Conservation (phyloP, 2,113 vertebrate species). For the Athene noctua region DNA sequence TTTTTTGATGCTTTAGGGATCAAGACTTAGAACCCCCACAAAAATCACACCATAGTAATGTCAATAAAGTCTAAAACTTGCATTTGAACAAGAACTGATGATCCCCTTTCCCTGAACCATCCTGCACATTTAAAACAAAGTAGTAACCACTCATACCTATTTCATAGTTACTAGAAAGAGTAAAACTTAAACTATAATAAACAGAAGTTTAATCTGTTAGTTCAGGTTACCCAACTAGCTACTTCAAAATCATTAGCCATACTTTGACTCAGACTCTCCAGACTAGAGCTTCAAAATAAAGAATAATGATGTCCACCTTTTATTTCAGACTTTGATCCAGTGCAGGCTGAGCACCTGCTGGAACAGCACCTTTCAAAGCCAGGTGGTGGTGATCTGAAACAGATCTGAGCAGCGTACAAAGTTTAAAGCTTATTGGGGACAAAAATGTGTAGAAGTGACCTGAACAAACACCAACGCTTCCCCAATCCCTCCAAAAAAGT, state of each 20-base stretch:
- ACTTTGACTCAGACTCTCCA: neutral
- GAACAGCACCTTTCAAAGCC: neutral
- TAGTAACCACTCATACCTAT: neutral
- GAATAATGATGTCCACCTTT: neutral
- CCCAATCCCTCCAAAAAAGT: neutral
- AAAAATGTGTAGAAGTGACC: neutral
- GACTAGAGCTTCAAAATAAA: neutral
- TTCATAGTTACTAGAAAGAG: neutral
- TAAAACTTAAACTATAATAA: neutral
- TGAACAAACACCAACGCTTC: neutral
- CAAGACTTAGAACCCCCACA: neutral
- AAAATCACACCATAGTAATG: neutral
- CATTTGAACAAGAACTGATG: neutral
- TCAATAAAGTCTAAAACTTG: neutral
- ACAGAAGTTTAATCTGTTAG: neutral
- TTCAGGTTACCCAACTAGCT: neutral
- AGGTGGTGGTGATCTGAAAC: neutral
- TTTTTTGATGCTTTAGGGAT: neutral
- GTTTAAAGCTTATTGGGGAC: neutral
- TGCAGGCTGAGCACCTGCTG: neutral
- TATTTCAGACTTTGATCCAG: accelerated
- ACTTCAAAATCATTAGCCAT: neutral
- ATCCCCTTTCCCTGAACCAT: neutral
- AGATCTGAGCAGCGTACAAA: neutral
- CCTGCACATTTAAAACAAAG: neutral